These are phyloP conservation scores for Excalfactoria chinensis DNA, from an alignment of 2,113 vertebrate genomes.

Conservation along the genomic window DNA sequence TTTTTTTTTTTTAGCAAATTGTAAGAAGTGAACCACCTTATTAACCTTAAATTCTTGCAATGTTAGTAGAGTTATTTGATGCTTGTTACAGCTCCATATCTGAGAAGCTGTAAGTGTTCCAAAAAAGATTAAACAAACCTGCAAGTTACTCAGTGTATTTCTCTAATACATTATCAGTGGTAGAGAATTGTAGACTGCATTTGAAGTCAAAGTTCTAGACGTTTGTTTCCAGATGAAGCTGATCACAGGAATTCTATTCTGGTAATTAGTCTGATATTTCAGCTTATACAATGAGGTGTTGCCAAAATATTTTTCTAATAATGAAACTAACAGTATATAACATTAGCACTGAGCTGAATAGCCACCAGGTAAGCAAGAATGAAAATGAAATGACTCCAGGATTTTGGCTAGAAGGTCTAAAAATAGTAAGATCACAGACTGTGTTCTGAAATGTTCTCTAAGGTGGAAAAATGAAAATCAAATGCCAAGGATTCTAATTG, in stretches of 20 bases:
- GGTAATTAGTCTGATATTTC: neutral
- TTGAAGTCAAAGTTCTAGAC: neutral
- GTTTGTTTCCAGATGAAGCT: neutral
- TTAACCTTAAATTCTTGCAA: neutral
- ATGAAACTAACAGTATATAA: neutral
- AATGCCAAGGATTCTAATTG: neutral
- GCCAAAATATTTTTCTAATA: neutral
- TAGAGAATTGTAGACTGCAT: neutral
- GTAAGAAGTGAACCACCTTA: neutral
- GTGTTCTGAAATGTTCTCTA: neutral
- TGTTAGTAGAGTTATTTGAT: neutral
- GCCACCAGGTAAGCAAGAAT: neutral
- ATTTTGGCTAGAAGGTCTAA: neutral
- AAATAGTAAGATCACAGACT: neutral
- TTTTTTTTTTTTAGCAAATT: neutral
- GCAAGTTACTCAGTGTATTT: constrained; percentile 6
- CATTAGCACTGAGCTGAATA: neutral
- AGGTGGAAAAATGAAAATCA: neutral
- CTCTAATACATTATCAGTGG: constrained; percentile 49
- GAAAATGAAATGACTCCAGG: neutral
- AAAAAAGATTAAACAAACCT: constrained; percentile 52
- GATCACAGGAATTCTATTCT: neutral
- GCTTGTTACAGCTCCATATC: neutral
- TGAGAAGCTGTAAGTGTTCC: constrained; percentile 37
- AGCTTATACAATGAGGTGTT: neutral